Conservation (phyloP, 2,888 invertebrate genomes). For the Stratiomys singularior region DNA sequence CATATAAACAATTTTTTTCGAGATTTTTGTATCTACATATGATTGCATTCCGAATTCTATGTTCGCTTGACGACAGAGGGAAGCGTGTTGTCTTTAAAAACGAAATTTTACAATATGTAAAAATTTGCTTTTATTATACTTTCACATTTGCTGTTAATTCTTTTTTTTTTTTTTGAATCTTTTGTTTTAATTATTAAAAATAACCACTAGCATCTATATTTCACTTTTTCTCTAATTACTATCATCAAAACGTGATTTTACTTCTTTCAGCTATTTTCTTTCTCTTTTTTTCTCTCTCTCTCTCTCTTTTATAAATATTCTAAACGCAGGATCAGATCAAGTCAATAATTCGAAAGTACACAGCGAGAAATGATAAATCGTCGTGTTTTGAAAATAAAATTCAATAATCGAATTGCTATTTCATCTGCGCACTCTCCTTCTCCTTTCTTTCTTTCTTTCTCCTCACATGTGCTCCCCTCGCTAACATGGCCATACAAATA, state of each 20-base stretch:
- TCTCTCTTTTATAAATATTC: neutral
- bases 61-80: too few species aligned
- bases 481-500: constrained; percentile 23
- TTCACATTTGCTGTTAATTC: constrained; percentile 33
- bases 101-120: constrained; percentile 40
- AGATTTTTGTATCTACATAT: too few species aligned
- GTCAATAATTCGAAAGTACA: neutral
- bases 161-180: constrained; percentile 33
- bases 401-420: neutral
- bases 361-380: neutral
- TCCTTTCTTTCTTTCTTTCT: neutral
- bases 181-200: constrained; percentile 38
- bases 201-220: constrained; percentile 23
- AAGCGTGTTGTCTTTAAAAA: constrained; percentile 4
- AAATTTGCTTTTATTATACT: constrained; percentile 38
- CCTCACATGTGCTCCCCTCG: neutral
- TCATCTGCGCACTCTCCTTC: neutral
- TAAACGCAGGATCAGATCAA: constrained; percentile 5
- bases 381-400: neutral
- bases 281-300: neutral
- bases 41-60: too few species aligned
- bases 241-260: neutral
- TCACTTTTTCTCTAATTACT: neutral
- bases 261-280: neutral
- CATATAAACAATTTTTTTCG: too few species aligned